A percentile compares a stretch with the other conserved stretches of the same genome.
These are phyloP conservation scores for Uromys caudimaculatus DNA, from an alignment of 2,797 vertebrate species.

Conservation along the genomic window DNA sequence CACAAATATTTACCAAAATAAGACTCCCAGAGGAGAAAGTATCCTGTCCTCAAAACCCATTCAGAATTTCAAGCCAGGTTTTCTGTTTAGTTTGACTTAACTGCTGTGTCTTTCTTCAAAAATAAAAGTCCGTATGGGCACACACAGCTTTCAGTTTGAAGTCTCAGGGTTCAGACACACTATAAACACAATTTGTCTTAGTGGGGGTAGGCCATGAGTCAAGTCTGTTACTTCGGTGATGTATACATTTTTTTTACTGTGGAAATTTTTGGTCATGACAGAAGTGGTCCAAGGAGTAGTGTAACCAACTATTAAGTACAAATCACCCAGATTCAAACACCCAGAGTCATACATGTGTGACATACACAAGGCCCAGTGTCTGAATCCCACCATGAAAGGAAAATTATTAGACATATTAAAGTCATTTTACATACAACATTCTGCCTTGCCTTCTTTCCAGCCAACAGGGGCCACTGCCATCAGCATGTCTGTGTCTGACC, in stretches of 20 bases:
- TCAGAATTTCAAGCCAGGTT: conserved; percentile 64
- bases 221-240: neutral
- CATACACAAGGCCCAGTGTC: neutral
- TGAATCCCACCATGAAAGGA: neutral
- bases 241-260: neutral
- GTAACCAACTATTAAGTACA: neutral
- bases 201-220: neutral
- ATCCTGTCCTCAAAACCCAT: conserved; percentile 67
- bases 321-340: neutral
- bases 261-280: conserved; percentile 31
- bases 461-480: neutral
- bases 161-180: conserved; percentile 47
- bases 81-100: conserved; percentile 71
- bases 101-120: conserved; percentile 56
- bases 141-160: conserved; percentile 15
- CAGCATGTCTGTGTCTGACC: neutral
- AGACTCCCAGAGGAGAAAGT: conserved; percentile 51
- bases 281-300: conserved; percentile 8
- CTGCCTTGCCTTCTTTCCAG: neutral
- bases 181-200: conserved; percentile 44
- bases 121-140: conserved; percentile 50
- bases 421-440: neutral
- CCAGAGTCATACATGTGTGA: neutral
- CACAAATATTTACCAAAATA: conserved; percentile 68
- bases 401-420: neutral